A percentile compares a stretch with the other conserved stretches of the same genome.
Conservation (phyloP, 2,113 vertebrate genomes). For the Melierax canorus region DNA sequence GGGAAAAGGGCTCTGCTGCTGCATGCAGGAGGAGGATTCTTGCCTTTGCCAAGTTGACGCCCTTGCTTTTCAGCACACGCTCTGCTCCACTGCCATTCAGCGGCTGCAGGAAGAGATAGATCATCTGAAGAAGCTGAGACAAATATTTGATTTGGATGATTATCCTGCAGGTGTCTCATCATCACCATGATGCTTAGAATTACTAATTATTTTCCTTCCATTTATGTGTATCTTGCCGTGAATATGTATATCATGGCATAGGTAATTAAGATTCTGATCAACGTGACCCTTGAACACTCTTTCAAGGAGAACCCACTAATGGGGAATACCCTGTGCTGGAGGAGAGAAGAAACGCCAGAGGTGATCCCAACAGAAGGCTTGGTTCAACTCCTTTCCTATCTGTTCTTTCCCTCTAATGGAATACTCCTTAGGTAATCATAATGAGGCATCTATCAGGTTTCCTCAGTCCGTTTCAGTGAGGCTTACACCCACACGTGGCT, state of each 20-base stretch:
- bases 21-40: not conserved
- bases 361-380: not conserved
- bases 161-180: slow-evolving; percentile 77
- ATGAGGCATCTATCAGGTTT: not conserved
- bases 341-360: not conserved
- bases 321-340: not conserved
- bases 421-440: not conserved
- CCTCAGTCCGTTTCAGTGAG: not conserved
- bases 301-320: not conserved
- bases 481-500: not conserved
- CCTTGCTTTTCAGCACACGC: slow-evolving; percentile 47
- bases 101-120: slow-evolving; percentile 55
- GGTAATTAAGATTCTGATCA: slow-evolving; percentile 30
- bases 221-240: slow-evolving; percentile 15
- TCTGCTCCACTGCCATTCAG: slow-evolving; percentile 53
- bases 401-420: not conserved
- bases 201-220: slow-evolving; percentile 68
- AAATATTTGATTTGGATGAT: slow-evolving; percentile 81
- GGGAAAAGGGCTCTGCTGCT: not conserved
- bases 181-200: slow-evolving; percentile 54
- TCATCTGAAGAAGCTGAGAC: slow-evolving; percentile 64
- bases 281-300: not conserved
- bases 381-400: not conserved
- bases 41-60: not conserved
- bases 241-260: slow-evolving; percentile 4